Evolutionary conservation across 2,888 invertebrate genomes (phyloP).

Genomic region (Cryptus armator): DNA sequence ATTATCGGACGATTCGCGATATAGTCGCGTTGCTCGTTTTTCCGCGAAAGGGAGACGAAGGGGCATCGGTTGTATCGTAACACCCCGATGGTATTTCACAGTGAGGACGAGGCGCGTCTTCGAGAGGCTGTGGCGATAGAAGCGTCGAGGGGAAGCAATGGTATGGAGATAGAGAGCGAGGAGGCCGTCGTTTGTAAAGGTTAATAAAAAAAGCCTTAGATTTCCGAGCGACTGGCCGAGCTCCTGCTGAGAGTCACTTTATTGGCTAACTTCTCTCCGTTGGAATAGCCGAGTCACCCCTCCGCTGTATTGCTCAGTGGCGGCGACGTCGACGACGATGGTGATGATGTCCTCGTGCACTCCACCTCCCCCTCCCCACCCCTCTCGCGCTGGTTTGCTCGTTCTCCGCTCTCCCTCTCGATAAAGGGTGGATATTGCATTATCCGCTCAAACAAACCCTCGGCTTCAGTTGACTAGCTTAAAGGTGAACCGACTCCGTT

Average conservation of each 20-base stretch:
- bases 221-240: slow-evolving; percentile 68
- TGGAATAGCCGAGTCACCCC: not conserved
- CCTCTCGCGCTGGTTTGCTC: not conserved
- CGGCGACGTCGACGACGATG: slow-evolving; percentile 20
- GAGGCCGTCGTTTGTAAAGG: slow-evolving; percentile 18
- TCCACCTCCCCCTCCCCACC: not conserved
- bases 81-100: slow-evolving; percentile 10
- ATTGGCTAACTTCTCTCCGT: slow-evolving; percentile 69
- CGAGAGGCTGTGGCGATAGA: not conserved
- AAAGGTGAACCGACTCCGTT: slow-evolving; percentile 78
- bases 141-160: not conserved
- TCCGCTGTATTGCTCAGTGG: slow-evolving; percentile 30
- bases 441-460: slow-evolving; percentile 80
- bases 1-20: slow-evolving; percentile 12
- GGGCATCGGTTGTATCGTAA: not conserved
- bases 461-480: slow-evolving; percentile 77
- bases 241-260: slow-evolving; percentile 70
- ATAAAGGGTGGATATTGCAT: slow-evolving; percentile 79
- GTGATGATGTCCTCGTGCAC: slow-evolving; percentile 22
- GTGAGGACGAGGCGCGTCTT: slow-evolving; percentile 11
- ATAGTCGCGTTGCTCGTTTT: not conserved
- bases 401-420: slow-evolving; percentile 58
- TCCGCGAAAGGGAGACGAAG: not conserved
- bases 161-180: not conserved
- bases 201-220: slow-evolving; percentile 62